phyloP scores from a whole-genome alignment of 2,888 invertebrate species.

The Cantharis flavilabris region DNA sequence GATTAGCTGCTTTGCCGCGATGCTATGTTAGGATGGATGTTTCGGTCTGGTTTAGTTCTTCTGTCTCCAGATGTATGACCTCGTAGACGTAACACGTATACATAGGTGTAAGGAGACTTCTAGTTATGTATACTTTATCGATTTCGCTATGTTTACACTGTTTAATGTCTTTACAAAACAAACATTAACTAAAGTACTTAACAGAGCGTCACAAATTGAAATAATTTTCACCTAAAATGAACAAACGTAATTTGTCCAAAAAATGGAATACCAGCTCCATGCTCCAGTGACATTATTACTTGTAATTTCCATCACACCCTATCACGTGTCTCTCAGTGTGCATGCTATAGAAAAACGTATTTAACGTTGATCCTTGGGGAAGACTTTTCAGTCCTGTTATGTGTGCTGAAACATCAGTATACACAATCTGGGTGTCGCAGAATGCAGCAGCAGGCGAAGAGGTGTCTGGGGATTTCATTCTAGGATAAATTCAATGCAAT shows the following conservation, averaged over 20 bases:
- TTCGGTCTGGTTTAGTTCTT: slow-evolving; percentile 32
- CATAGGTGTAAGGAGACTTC: slow-evolving; percentile 27
- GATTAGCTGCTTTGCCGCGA: slow-evolving; percentile 60
- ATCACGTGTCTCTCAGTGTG: slow-evolving; percentile 12
- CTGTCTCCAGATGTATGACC: slow-evolving; percentile 33
- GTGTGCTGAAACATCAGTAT: slow-evolving; percentile 37
- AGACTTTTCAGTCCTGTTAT: slow-evolving; percentile 28
- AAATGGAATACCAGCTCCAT: not conserved
- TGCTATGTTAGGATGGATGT: slow-evolving; percentile 33
- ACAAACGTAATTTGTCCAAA: not conserved
- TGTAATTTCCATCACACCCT: slow-evolving; percentile 11
- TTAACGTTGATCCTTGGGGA: slow-evolving; percentile 30
- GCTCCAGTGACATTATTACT: not conserved
- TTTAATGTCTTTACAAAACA: not conserved
- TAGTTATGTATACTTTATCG: slow-evolving; percentile 26
- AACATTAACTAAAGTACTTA: not conserved
- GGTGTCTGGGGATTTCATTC: slow-evolving; percentile 36
- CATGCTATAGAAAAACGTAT: slow-evolving; percentile 23
- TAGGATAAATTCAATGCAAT: slow-evolving; percentile 21
- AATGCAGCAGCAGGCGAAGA: slow-evolving; percentile 34
- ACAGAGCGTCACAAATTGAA: not conserved
- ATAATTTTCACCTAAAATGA: not conserved
- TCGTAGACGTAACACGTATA: slow-evolving; percentile 2
- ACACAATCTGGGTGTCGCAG: slow-evolving; percentile 38
- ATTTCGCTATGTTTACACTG: slow-evolving; percentile 2